These are phyloP conservation scores for Cephus sareptanus DNA, from an alignment of 2,888 invertebrate genomes.

Conservation along the genomic window DNA sequence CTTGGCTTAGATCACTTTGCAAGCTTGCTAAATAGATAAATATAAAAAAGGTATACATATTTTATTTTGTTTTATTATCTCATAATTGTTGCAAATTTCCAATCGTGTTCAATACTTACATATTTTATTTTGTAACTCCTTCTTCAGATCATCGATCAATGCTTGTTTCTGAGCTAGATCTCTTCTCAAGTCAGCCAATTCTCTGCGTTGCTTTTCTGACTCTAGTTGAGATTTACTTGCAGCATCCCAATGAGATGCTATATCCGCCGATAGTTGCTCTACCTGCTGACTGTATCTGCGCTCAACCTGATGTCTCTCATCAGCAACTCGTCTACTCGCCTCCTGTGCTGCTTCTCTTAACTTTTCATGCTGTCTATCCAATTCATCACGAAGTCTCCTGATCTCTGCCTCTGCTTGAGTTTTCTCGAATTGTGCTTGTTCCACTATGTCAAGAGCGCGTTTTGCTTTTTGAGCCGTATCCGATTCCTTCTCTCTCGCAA, in stretches of 20 bases:
- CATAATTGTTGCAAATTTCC: background rate
- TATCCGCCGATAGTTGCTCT: conserved; percentile 82
- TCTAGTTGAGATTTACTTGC: conserved; percentile 79
- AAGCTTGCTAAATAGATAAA: conserved; percentile 70
- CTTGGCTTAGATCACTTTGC: conserved; percentile 82
- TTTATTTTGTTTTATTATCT: no score
- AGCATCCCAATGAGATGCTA: conserved; percentile 84
- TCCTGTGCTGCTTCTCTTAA: conserved; percentile 81
- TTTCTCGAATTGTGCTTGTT: conserved; percentile 82
- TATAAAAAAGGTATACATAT: background rate
- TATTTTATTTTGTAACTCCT: conserved; percentile 82
- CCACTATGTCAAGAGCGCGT: conserved; percentile 76
- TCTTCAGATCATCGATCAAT: conserved; percentile 82
- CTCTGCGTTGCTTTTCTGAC: conserved; percentile 81
- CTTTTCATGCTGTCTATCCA: conserved; percentile 81
- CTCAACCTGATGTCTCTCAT: conserved; percentile 79
- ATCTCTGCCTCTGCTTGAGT: conserved; percentile 81
- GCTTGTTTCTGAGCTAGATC: conserved; percentile 81
- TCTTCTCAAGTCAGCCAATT: conserved; percentile 80
- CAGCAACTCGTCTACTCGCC: conserved; percentile 75
- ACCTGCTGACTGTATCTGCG: conserved; percentile 78
- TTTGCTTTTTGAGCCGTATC: conserved; percentile 75
- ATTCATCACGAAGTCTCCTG: conserved; percentile 79
- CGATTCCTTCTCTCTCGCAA: conserved; percentile 73
- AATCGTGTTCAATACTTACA: conserved; percentile 64